These are phyloP conservation scores for Sturmia bella DNA, from an alignment of 2,888 invertebrate species.

Conservation along the genomic window DNA sequence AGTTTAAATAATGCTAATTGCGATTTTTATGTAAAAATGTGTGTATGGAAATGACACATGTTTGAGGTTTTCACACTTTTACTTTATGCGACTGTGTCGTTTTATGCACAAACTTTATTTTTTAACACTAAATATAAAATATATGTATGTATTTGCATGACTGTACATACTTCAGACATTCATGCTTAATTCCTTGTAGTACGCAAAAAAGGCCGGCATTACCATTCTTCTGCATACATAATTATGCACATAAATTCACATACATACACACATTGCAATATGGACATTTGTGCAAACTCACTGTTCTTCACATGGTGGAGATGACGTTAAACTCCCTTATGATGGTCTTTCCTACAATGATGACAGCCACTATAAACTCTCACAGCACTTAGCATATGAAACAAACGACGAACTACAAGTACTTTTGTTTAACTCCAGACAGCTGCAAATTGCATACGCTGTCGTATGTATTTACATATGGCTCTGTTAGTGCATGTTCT, in stretches of 20 bases:
- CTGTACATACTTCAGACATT: neutral
- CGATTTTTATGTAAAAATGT: slow-evolving; percentile 62
- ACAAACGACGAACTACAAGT: slow-evolving; percentile 8
- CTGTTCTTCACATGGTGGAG: slow-evolving; percentile 11
- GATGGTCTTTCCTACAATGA: slow-evolving; percentile 50
- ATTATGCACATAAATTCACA: neutral
- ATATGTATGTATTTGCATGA: slow-evolving; percentile 36
- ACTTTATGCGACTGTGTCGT: slow-evolving; percentile 40
- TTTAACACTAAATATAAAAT: slow-evolving; percentile 37
- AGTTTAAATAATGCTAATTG: slow-evolving; percentile 71
- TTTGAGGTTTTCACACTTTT: slow-evolving; percentile 63
- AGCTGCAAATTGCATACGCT: slow-evolving; percentile 48
- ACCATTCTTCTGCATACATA: neutral
- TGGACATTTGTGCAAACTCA: neutral
- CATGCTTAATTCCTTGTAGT: slow-evolving; percentile 5
- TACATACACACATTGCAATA: neutral
- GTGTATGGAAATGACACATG: slow-evolving; percentile 53
- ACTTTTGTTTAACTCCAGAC: slow-evolving; percentile 45
- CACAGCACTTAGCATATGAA: slow-evolving; percentile 41
- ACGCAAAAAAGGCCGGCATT: slow-evolving; percentile 18
- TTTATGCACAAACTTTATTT: slow-evolving; percentile 12
- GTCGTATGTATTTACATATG: slow-evolving; percentile 34
- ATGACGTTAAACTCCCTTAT: slow-evolving; percentile 53
- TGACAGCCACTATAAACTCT: slow-evolving; percentile 53
- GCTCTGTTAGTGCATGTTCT: slow-evolving; percentile 23